Percentiles rank a stretch among this genome's conserved stretches.
Conservation (phyloP, 2,888 invertebrate species). For the Dyspetes luteomarginatus region DNA sequence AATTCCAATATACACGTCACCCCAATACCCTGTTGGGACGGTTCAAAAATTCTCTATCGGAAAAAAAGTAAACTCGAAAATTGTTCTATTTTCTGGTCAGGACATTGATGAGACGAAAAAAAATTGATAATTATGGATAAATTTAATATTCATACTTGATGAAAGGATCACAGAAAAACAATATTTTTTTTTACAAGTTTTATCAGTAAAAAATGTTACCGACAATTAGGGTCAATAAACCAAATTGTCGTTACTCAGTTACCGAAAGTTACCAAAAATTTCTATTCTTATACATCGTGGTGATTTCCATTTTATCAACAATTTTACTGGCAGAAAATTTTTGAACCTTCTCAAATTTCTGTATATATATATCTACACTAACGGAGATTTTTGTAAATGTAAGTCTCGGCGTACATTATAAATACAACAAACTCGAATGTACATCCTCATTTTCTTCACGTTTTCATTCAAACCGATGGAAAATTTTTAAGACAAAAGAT, state of each 20-base stretch:
- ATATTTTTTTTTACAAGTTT: not conserved
- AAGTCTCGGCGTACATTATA: not conserved
- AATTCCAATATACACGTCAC: not conserved
- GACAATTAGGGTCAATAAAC: not conserved
- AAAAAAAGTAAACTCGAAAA: too few species aligned
- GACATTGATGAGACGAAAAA: not conserved
- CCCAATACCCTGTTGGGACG: not conserved
- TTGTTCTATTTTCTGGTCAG: too few species aligned
- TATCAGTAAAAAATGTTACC: not conserved
- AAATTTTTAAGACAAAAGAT: not conserved
- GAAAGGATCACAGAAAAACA: not conserved
- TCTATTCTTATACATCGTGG: too few species aligned
- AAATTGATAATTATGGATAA: not conserved
- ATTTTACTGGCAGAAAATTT: not conserved
- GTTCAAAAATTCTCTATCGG: slow-evolving; percentile 5
- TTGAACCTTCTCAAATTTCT: not conserved
- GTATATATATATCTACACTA: not conserved
- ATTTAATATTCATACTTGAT: not conserved
- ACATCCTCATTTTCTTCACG: not conserved
- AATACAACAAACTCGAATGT: slow-evolving; percentile 11
- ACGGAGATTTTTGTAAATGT: not conserved
- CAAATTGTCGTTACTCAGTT: not conserved
- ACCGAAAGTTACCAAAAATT: not conserved
- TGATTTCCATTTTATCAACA: too few species aligned
- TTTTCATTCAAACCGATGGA: not conserved